Evolutionary conservation across 2,113 vertebrate species (phyloP), one percentile per base, ranked within the genome.

Genomic region (Abramis brama): DNA sequence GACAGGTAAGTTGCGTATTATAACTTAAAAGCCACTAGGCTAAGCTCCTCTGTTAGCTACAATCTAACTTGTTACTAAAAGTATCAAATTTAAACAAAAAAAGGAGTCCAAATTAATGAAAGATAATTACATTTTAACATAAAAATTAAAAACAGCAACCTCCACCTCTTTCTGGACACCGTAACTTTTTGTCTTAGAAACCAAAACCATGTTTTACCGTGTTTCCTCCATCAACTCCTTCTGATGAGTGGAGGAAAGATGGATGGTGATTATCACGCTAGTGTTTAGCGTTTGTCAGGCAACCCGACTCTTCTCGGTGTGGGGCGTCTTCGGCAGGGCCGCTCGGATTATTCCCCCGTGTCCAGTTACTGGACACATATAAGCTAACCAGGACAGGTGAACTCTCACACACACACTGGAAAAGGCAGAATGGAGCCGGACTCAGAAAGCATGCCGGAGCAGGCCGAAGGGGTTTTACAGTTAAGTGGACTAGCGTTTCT

Each of bases 281-380:
- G 91, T 89, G 86, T 90, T 93, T 91, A 90, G 91, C 90, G 78
- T 89, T 86, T 91, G 91, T 91, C 92, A 90, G 91, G 92, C 79
- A 95, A 95, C 92, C 92, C 21, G 94, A 94, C 90, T 92, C 94
- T 85, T 62, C 88, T 84, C 70, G 82, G 86, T 73, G 85, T 88
- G 89, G 90, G 87, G 43, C 89, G 77, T 86, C 91, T 89, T 90
- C 89, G 89, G 92, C 90, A 81, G 80, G 82, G 90, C 90, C 82
- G 57, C 92, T 93, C 93, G 88, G 93, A 92, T 95, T 94, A 95
- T 93, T 93, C 88, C 90, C 84, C 75, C 88, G 83, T 93, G 92
- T 95, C 94, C 90, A 82, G 93, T 95, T 95, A 94, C 95, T 88
- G 89, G 68, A 88, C 78, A 66, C 93, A 93, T 94, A 94, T 93